Evolutionary conservation across 1,140 invertebrate genomes (phyloP), one percentile per base, ranked within the genome.

Genomic region (Batillaria attramentaria): DNA sequence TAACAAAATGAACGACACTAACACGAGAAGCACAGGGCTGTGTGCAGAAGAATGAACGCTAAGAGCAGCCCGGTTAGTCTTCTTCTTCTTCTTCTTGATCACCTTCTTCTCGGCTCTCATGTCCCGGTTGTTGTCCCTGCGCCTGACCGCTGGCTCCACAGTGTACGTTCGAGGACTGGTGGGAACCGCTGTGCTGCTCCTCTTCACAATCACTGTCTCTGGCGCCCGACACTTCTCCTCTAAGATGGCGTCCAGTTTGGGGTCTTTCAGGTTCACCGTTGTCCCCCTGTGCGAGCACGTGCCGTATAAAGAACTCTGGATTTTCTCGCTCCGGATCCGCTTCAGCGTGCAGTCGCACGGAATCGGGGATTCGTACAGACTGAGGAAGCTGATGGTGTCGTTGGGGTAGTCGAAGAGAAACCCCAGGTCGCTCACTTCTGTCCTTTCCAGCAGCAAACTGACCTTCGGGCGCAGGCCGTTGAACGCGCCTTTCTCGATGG

Each of bases 371-470:
- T 57, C 73, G 57, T 75, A 75, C n/a, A 75, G 39, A 28, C 73
- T 75, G 0, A 75, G 57, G 54, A 75, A 75, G 2, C 73, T 28
- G 54, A 75, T 62, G 16, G 73, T 75, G 28, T 75, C 73, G 1
- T 75, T 31, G 16, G 73, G 73, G 31, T 75, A 75, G 24, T 75
- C 73, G 43, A 75, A 65, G 37, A 75, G 60, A 28, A 75, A 75
- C 35, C 73, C 62, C 6, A 75, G 50, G 16, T 75, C 73, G 37
- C 73, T 75, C 35, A 75, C 57, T 62, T 75, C 73, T 16, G 73
- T 75, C n/a, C 57, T 62, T 60, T 75, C 73, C 54, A 75, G 39
- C 16, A 75, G 54, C 2, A 75, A 39, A 39, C 42, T 75, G 35
- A 75, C 31, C 57, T 75, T 75, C 8, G 73, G 54, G 18, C 73